Evolutionary conservation across 2,888 invertebrate genomes (phyloP), one percentile per base, ranked within the genome.

Genomic region (Unio delphinus): DNA sequence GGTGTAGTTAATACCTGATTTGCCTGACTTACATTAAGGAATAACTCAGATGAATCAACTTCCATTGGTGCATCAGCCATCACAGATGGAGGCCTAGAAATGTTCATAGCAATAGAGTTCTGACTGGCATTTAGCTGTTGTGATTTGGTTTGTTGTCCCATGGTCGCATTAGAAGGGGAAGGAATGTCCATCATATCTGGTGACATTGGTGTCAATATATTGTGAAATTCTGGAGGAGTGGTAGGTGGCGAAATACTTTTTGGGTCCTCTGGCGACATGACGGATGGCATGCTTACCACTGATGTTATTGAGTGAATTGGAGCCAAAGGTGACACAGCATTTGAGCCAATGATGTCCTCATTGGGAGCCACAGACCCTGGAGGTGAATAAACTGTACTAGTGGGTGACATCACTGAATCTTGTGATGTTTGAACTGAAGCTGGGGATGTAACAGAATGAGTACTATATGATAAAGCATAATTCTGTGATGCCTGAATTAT

Each of bases 21-120:
- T 45, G 59, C 55, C 60, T 69, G 65, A 63, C 65, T 70, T n/a
- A 69, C 68, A 62, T 61, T 67, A 26, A 65, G 61, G 7, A 61
- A 61, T 34, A 64, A 64, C 45, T 45, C 45, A 15, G 45, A 45
- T 45, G 45, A 45, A 45, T 45, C 45, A n/a, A 67, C 68, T 63
- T 82, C 80, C 66, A 78, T 76, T 15, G 77, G 76, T 34, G 69
- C 75, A 54, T 76, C 65, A 17, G 85, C 82, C 7, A 79, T 72
- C 23, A 87, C 87, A 7, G 89, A 90, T 0, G 88, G 84, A 23
- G 90, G 90, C 23, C 88, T 79, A 3, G 88, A 85, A 34, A 75
- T 79, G 45, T 74, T 72, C 82, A 84, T 84, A 26, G 86, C 80
- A 64, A 79, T 70, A 30, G 67, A 72, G 26, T 58, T 69, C 59